These are phyloP conservation scores for Rotaria magnacalcarata DNA, from an alignment of 2,888 invertebrate genomes.

Conservation along the genomic window DNA sequence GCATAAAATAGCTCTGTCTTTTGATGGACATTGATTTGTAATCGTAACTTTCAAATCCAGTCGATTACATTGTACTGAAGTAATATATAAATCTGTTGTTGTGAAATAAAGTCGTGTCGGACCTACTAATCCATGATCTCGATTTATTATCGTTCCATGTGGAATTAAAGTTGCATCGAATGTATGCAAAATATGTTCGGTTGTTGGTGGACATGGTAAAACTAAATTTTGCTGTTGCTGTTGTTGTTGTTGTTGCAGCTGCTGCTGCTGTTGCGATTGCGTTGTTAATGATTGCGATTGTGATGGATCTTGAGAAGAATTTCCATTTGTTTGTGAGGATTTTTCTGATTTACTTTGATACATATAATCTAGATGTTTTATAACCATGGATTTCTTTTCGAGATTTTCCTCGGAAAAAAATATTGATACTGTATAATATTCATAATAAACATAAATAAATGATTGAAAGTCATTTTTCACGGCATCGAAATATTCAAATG, in stretches of 20 bases:
- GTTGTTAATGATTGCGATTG: background rate
- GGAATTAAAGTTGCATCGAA: background rate
- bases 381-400: background rate
- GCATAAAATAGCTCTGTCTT: background rate
- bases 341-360: background rate
- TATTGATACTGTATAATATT: background rate
- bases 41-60: background rate
- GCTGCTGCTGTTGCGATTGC: background rate
- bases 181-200: background rate
- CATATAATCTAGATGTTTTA: background rate
- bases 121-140: background rate
- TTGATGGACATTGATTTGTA: slow-evolving; percentile 3
- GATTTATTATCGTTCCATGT: background rate
- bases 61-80: background rate
- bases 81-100: background rate
- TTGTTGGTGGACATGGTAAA: slow-evolving; percentile 1
- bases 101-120: background rate
- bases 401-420: background rate
- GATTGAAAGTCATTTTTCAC: background rate
- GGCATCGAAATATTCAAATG: background rate
- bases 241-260: background rate
- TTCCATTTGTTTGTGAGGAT: background rate
- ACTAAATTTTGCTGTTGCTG: background rate
- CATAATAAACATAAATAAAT: background rate
- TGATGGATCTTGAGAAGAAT: background rate